Evolutionary conservation across 2,888 invertebrate genomes (phyloP).

Genomic region (Laothoe populi): DNA sequence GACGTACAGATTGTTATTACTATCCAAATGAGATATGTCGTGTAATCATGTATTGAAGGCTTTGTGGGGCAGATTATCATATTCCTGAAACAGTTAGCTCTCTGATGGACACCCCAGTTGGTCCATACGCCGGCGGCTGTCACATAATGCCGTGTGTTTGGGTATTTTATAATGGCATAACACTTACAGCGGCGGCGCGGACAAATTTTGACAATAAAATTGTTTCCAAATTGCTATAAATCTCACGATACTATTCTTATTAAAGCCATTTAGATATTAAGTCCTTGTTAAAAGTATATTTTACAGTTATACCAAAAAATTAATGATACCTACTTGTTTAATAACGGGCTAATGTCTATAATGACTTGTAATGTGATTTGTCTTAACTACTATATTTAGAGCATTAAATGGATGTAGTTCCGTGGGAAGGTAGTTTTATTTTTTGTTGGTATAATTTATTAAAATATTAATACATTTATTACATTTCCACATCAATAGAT

Average conservation of each 20-base stretch:
- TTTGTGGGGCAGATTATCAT: constrained; percentile 19
- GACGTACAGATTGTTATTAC: constrained; percentile 63
- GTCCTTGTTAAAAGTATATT: constrained; percentile 9
- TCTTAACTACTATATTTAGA: not conserved
- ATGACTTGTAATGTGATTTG: constrained; percentile 6
- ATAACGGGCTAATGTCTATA: not conserved
- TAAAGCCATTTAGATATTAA: constrained; percentile 18
- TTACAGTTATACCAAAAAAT: not conserved
- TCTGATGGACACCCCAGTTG: constrained; percentile 30
- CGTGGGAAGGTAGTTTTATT: constrained; percentile 1
- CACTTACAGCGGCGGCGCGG: constrained; percentile 56
- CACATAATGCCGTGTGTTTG: constrained; percentile 48
- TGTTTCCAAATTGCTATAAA: constrained; percentile 43
- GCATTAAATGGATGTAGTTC: constrained; percentile 1
- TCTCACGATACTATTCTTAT: constrained; percentile 28
- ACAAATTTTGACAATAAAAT: constrained; percentile 53
- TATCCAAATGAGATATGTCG: constrained; percentile 48
- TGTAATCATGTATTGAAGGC: constrained; percentile 41
- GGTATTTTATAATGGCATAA: constrained; percentile 48
- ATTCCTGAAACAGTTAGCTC: not conserved
- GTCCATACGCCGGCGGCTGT: constrained; percentile 50
- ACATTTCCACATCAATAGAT: too few species aligned
- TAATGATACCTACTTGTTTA: not conserved
- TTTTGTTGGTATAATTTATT: not conserved
- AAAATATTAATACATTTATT: too few species aligned